A percentile compares a stretch with the other conserved stretches of the same genome.
Evolutionary conservation across 2,113 vertebrate genomes (phyloP).

Genomic region (Paramisgurnus dabryanus): DNA sequence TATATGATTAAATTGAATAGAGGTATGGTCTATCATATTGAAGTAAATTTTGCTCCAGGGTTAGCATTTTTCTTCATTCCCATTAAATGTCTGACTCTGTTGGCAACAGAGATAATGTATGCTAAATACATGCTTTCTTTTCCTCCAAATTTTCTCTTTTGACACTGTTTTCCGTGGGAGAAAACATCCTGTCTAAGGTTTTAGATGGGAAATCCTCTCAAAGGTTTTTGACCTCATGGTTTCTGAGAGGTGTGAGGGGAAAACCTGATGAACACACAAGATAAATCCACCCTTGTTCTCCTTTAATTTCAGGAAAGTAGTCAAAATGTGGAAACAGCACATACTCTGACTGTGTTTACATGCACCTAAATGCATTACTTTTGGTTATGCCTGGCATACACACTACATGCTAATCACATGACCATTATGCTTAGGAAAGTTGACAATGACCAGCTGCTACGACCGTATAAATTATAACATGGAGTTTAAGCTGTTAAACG

Average conservation of each 20-base stretch:
- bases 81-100: neutral
- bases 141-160: neutral
- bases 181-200: constrained; percentile 8
- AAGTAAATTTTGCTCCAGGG: neutral
- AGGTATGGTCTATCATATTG: neutral
- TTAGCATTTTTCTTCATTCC: neutral
- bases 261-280: neutral
- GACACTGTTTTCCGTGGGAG: constrained; percentile 8
- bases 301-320: constrained; percentile 4
- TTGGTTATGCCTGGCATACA: too few species aligned
- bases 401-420: too few species aligned
- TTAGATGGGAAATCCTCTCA: neutral
- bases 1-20: neutral
- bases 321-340: neutral
- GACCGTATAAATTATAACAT: too few species aligned
- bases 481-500: too few species aligned
- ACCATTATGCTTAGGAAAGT: too few species aligned
- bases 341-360: neutral
- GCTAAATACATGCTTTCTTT: constrained; percentile 8
- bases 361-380: too few species aligned
- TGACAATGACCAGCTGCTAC: too few species aligned
- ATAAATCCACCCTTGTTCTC: neutral
- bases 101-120: constrained; percentile 6
- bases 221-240: neutral
- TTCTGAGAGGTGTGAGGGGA: neutral